A percentile compares a stretch with the other conserved stretches of the same genome.
Evolutionary conservation across 2,113 vertebrate species (phyloP).

Genomic region (Pelvicachromis taeniatus): DNA sequence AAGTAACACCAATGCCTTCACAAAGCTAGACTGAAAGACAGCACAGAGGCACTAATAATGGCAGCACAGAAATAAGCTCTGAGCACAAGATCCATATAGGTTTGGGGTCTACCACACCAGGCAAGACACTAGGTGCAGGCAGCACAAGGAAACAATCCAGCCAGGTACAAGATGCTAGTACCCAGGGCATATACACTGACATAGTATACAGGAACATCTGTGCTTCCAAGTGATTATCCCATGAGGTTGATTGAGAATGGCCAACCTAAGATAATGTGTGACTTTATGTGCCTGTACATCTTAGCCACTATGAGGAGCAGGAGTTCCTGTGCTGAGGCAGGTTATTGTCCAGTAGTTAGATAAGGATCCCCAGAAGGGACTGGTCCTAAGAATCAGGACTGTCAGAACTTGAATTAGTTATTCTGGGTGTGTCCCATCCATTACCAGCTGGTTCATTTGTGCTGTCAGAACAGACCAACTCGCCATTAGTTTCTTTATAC

Average conservation of each 20-base stretch:
- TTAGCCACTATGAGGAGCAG: not conserved
- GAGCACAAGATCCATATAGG: not conserved
- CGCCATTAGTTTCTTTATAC: not conserved
- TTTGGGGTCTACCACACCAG: not conserved
- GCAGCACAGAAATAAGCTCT: not conserved
- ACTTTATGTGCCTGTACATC: not conserved
- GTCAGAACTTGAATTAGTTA: not conserved
- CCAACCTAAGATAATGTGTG: not conserved
- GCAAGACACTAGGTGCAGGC: not conserved
- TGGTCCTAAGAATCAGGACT: not conserved
- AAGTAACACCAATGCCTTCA: not conserved
- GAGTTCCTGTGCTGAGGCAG: not conserved
- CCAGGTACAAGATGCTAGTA: not conserved
- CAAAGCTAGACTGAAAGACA: not conserved
- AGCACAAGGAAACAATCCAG: not conserved
- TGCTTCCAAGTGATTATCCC: not conserved
- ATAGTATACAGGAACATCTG: not conserved
- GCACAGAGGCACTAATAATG: not conserved
- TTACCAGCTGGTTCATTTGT: not conserved
- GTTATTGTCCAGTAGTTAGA: not conserved
- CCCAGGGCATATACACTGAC: not conserved
- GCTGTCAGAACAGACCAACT: not conserved
- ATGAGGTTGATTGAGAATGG: not conserved
- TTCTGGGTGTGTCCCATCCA: not conserved
- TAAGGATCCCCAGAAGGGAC: too few species aligned